Base-by-base conservation (phyloP, 2,888 invertebrate species). In the Agrochola lota region DNA sequence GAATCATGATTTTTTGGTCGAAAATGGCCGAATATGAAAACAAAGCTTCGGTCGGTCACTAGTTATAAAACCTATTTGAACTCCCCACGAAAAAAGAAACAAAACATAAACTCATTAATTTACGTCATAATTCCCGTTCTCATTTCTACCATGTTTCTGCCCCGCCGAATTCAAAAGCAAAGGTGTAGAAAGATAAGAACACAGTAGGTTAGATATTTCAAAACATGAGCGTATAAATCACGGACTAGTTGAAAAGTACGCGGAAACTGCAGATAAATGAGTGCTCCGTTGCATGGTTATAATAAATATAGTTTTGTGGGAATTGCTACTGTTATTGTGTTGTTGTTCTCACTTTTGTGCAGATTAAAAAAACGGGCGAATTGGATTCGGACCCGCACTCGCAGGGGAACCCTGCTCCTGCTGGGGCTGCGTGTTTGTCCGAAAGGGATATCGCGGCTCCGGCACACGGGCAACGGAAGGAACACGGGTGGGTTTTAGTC, bases 191-290 rank as follows among this genome's bases (percentile, higher is more conserved):
- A 81, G 80, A 85, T 83, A 86, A 74, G 72, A 78, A 26, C 43
- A 23, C 40, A 26, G 71, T 77, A 49, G 74, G 78, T 72, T 80
- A 78, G 72, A 78, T 85, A 87, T 87, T 77, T 85, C 84, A 77
- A 73, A 85, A 83, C 81, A 81, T 69, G 74, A 77, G 55, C 66
- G 60, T 80, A 87, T 87, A 87, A 87, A 87, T 87, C 85, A 85
- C n/a, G 40, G 17, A 64, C 67, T 80, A 57, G 83, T 83, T 85
- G 72, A 77, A 74, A 78, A 75, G 76, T 81, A 83, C 70, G 74
- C 75, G 74, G 78, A 70, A 78, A 77, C 71, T 35, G 40, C 64
- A 81, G 78, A 86, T 75, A 81, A 85, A 85, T 86, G 75, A 85
- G 69, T 63, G 64, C 59, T 55, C 64, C 62, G 77, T 49, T 60